Evolutionary conservation across 2,888 invertebrate genomes (phyloP), one percentile per base, ranked within the genome.

Genomic region (Leucania comma): DNA sequence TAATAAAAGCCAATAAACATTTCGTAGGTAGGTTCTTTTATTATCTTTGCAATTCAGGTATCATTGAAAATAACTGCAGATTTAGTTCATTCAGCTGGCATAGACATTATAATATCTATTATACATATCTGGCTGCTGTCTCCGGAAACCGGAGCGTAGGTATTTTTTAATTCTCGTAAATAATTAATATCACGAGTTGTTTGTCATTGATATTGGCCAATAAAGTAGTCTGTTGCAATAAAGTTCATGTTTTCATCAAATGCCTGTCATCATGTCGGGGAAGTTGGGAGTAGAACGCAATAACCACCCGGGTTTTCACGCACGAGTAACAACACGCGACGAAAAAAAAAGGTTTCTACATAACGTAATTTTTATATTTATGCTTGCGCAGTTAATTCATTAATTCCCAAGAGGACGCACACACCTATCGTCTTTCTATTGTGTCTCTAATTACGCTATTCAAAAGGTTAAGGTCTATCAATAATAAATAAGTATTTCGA

Each of bases 241-340:
- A 56, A 58, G 48, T 51, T 75, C 35, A 46, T 50, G 56, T 71
- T 81, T 82, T 72, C 81, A 58, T 82, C 83, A 83, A 67, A 29
- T 4, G 32, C 53, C 50, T 63, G 32, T 17, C 65, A 14, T 53
- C 32, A 51, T 29, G 4, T 22, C 50, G 29, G 35, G 24, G 32
- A 54, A 53, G 14, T 35, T 51, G n/a, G n/a, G 6, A 51, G 10
- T 62, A 72, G 48, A 69, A 61, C 79, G 64, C 66, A 72, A 59
- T 75, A 51, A 46, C 57, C 12, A 5, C 5, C 17, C 24, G 29
- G 38, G n/a, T 22, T 22, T 20, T 51, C 42, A 35, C 12, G 24
- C 57, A 50, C 53, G 35, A n/a, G 26, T 22, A 22, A 14, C 12
- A 5, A 38, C 20, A 35, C 38, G 29, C 17, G 29, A 32, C 17